phyloP scores from a whole-genome alignment of 2,888 invertebrate species.

The Acrobasis repandana region DNA sequence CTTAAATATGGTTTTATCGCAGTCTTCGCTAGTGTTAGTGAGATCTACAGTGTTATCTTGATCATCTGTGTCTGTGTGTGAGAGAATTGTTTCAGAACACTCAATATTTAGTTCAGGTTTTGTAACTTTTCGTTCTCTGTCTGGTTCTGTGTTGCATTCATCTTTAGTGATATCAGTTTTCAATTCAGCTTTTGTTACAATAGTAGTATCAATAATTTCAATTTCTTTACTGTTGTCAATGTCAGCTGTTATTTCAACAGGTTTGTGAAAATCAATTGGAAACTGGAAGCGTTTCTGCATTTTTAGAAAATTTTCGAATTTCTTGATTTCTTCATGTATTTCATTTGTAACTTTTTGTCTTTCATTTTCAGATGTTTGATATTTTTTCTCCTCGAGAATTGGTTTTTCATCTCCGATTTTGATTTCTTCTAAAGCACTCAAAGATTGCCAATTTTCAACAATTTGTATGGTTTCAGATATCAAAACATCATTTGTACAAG shows the following conservation, averaged over 20 bases:
- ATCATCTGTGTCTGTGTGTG: conserved; percentile 36
- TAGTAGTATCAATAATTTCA: background rate
- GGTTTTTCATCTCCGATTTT: background rate
- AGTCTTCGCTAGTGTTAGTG: conserved; percentile 30
- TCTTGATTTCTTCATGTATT: background rate
- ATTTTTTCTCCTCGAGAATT: background rate
- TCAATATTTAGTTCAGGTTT: background rate
- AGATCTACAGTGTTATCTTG: conserved; percentile 33
- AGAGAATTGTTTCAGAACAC: conserved; percentile 27
- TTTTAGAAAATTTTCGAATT: background rate
- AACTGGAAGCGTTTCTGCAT: background rate
- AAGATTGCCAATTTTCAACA: background rate
- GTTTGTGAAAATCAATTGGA: background rate
- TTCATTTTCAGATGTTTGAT: background rate
- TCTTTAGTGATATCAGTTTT: background rate
- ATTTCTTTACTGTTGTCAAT: background rate
- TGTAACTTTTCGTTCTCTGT: background rate
- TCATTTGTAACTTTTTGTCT: background rate
- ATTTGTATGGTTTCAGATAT: background rate
- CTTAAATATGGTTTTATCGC: conserved; percentile 31
- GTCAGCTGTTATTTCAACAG: background rate
- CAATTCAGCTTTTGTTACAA: background rate
- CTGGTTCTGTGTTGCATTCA: conserved; percentile 9
- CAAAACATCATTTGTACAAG: background rate
- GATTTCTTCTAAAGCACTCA: background rate